Evolutionary conservation across 1,140 invertebrate genomes (phyloP).

Genomic region (Camponotus floridanus): DNA sequence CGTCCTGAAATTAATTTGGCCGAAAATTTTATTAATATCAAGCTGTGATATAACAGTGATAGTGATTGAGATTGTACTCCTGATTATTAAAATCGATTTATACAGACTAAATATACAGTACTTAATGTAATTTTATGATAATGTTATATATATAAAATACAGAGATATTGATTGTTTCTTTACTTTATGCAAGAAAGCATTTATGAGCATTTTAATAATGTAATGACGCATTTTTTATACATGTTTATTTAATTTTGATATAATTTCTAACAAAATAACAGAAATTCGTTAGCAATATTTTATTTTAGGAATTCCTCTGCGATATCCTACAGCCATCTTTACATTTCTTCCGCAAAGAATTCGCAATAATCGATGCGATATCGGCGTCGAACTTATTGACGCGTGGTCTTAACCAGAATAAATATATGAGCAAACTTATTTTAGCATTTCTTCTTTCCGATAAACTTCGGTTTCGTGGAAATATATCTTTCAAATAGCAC

Average conservation of each 20-base stretch:
- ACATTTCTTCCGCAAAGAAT: not conserved
- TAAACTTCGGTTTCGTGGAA: not conserved
- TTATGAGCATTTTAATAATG: not conserved
- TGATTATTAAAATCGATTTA: slow-evolving; percentile 38
- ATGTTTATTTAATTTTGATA: not conserved
- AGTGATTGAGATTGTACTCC: not conserved
- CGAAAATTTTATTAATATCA: slow-evolving; percentile 50
- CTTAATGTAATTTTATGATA: slow-evolving; percentile 10
- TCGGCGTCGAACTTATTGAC: slow-evolving; percentile 42
- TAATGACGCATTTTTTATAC: not conserved
- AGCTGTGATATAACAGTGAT: not conserved
- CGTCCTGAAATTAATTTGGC: slow-evolving; percentile 46
- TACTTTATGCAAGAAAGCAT: not conserved
- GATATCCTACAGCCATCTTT: not conserved
- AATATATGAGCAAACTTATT: slow-evolving; percentile 50
- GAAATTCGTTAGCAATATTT: not conserved
- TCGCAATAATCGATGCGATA: slow-evolving; percentile 30
- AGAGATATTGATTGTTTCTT: not conserved
- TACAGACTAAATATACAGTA: not conserved
- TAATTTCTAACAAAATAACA: not conserved
- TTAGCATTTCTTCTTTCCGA: slow-evolving; percentile 28
- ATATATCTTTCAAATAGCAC: slow-evolving; percentile 30
- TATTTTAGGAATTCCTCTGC: not conserved
- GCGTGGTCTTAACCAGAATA: slow-evolving; percentile 9
- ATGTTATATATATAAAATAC: not conserved